Percentiles rank a stretch among this genome's conserved stretches.
Evolutionary conservation across 2,888 invertebrate species (phyloP).

Genomic region (Phasia obesa): DNA sequence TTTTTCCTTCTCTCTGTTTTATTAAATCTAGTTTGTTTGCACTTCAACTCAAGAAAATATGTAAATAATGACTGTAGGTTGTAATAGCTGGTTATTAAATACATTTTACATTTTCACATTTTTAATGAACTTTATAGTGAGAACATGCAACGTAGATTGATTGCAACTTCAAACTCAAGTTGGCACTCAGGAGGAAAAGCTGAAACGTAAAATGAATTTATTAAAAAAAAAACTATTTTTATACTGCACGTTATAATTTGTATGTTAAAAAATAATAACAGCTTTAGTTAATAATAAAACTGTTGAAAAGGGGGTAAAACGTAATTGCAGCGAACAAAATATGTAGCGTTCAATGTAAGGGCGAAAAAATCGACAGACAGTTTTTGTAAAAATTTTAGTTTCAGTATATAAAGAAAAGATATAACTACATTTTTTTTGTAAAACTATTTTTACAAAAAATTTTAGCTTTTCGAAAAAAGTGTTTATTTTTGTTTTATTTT

Average conservation of each 20-base stretch:
- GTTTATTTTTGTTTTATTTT: no score
- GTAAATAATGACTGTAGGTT: conserved; percentile 48
- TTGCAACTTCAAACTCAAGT: conserved; percentile 39
- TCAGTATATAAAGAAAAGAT: no score
- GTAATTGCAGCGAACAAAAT: no score
- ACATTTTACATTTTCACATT: conserved; percentile 63
- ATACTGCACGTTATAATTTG: not conserved
- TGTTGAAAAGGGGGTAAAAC: no score
- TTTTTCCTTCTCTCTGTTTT: not conserved
- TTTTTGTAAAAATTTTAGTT: no score
- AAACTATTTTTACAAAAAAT: no score
- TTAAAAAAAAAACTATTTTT: not conserved
- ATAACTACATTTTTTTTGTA: no score
- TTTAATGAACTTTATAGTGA: conserved; percentile 40
- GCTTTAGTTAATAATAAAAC: not conserved
- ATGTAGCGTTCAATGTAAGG: no score
- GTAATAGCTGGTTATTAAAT: conserved; percentile 67
- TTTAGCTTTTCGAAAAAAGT: no score
- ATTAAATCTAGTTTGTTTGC: conserved; percentile 38
- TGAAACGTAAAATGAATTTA: conserved; percentile 23
- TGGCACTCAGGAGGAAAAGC: conserved; percentile 35
- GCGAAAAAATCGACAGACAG: no score
- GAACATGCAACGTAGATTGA: conserved; percentile 49
- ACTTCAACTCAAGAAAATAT: conserved; percentile 57
- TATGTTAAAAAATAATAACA: not conserved